Evolutionary conservation across 1,140 invertebrate genomes (phyloP), one percentile per base, ranked within the genome.

Genomic region (Leptonema lineaticorne): DNA sequence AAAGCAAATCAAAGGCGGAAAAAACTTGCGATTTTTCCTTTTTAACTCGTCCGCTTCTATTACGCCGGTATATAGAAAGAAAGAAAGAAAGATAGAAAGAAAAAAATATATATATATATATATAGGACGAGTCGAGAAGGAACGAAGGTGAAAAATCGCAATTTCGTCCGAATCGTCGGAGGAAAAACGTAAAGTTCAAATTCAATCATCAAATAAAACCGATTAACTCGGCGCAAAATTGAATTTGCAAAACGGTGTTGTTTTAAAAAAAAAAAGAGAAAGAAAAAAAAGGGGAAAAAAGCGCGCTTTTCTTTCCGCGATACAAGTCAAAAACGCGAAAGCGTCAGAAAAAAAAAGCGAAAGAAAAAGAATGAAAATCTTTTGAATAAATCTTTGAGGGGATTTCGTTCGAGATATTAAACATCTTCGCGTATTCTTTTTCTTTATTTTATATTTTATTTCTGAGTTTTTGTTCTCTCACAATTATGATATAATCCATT

Each of bases 401-500:
- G 50, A 53, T 53, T 53, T 53, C 50, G 50, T 22, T 7, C 50
- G 22, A 53, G 50, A 53, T 53, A 53, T 53, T 53, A 53, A 53
- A 53, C 50, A 53, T 53, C 50, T 53, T 53, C 50, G 27, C 20
- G 37, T 16, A 9, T 11, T 41, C 37, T 41, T 16, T 41, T 16
- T 41, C 16, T 41, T 11, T 41, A 41, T 41, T 41, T 41, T 41
- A 41, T 41, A 11, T 41, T 41, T 41, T 16, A 16, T 4, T 41
- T 9, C 16, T 16, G 37, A 41, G 37, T 9, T 41, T 16, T 41
- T 41, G 37, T 41, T 41, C 50, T 7, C 24, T 16, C 16, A 30
- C 57, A 59, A 67, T 67, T 58, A 67, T 53, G 27, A 30, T 37
- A 48, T 67, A 67, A 67, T 67, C 65, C 65, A 67, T 67, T 67